These are phyloP conservation scores for Poecilus cupreus DNA, from an alignment of 2,888 invertebrate genomes.

Conservation along the genomic window DNA sequence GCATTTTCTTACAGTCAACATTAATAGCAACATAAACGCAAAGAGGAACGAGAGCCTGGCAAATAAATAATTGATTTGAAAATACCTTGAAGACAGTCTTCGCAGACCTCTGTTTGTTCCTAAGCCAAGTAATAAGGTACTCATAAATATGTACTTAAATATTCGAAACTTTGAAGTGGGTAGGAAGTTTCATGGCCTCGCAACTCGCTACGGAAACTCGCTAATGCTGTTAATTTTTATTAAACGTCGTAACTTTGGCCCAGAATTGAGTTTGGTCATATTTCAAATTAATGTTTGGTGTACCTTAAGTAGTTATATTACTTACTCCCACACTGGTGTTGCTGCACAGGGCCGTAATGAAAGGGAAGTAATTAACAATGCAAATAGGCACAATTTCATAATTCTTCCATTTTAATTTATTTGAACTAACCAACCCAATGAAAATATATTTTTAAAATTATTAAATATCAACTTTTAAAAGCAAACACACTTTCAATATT, in stretches of 20 bases:
- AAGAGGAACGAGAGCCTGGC: neutral
- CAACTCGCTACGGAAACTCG: constrained; percentile 3
- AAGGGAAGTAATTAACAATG: too few species aligned
- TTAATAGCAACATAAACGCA: too few species aligned
- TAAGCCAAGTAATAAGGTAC: constrained; percentile 24
- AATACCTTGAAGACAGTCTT: constrained; percentile 5
- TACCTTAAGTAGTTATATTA: constrained; percentile 17
- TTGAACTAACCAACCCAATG: too few species aligned
- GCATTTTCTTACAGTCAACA: too few species aligned
- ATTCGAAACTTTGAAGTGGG: constrained; percentile 28
- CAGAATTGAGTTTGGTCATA: neutral
- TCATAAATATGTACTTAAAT: constrained; percentile 33
- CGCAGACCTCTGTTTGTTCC: neutral
- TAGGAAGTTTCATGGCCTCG: constrained; percentile 10
- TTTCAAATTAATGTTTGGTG: constrained; percentile 23
- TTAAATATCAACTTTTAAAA: too few species aligned
- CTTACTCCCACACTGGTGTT: neutral
- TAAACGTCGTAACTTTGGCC: constrained; percentile 1
- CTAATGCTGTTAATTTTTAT: constrained; percentile 38
- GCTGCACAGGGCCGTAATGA: neutral
- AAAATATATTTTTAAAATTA: too few species aligned
- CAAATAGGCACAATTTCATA: too few species aligned
- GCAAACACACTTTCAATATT: too few species aligned
- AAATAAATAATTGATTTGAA: constrained; percentile 25
- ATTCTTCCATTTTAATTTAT: too few species aligned